Conservation (phyloP, 2,888 invertebrate genomes). For the Rugalucina vietnamica region DNA sequence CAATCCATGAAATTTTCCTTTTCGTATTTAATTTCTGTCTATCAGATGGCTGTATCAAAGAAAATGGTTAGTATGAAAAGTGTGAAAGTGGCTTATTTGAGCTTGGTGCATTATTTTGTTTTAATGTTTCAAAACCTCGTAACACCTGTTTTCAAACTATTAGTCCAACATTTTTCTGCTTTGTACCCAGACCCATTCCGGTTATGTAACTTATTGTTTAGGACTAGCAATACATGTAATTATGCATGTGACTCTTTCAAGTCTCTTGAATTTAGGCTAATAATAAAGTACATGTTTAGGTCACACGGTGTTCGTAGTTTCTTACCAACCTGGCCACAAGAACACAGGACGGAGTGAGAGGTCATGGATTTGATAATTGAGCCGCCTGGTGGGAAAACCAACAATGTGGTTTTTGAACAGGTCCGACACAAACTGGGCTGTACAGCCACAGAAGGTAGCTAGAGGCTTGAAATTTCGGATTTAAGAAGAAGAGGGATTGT, state of each 20-base stretch:
- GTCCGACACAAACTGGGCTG: too few relatives aligned
- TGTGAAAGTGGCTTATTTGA: not conserved
- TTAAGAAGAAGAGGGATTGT: too few relatives aligned
- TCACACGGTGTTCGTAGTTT: too few relatives aligned
- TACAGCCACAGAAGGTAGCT: too few relatives aligned
- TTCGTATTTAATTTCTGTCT: not conserved
- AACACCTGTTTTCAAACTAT: not conserved
- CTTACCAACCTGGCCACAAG: too few relatives aligned
- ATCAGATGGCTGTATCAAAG: not conserved
- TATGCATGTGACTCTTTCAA: not conserved
- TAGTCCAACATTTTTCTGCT: not conserved
- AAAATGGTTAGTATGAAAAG: not conserved
- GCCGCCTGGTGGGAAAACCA: too few relatives aligned
- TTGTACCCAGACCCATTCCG: constrained; percentile 8
- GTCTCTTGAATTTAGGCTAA: not conserved
- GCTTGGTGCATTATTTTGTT: too few relatives aligned
- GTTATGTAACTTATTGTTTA: not conserved
- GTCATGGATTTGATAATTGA: too few relatives aligned
- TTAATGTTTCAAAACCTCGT: too few relatives aligned
- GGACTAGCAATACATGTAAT: not conserved
- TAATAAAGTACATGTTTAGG: not conserved
- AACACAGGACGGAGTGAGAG: too few relatives aligned
- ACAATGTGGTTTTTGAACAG: too few relatives aligned
- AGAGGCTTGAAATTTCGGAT: too few relatives aligned
- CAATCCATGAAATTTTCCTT: not conserved